Evolutionary conservation across 2,888 invertebrate genomes (phyloP).

Genomic region (Agrilus biguttatus): DNA sequence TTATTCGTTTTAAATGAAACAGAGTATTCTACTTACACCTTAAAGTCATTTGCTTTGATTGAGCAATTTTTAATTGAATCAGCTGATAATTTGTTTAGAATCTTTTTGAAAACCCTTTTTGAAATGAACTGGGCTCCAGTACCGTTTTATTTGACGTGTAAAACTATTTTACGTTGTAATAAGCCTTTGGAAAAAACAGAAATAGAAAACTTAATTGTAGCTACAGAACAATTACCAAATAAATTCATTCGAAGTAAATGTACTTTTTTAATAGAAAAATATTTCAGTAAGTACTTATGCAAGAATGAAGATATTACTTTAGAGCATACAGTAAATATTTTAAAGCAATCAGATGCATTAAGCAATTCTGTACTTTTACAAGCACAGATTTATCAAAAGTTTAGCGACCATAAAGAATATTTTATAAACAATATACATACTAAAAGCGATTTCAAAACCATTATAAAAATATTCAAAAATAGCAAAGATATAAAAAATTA

Average conservation of each 20-base stretch:
- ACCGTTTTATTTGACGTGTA: constrained; percentile 16
- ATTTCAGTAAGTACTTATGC: constrained; percentile 2
- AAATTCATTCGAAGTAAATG: constrained; percentile 17
- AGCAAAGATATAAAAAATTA: too few relatives aligned
- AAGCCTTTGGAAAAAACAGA: neutral
- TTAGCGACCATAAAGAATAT: too few relatives aligned
- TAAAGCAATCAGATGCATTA: neutral
- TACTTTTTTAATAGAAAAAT: constrained; percentile 7
- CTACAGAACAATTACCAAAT: constrained; percentile 14
- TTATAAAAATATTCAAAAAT: too few relatives aligned
- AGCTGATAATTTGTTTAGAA: constrained; percentile 8
- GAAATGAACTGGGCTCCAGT: constrained; percentile 15
- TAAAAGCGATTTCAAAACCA: too few relatives aligned
- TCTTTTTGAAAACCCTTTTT: constrained; percentile 13
- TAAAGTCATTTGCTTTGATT: constrained; percentile 9
- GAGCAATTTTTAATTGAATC: constrained; percentile 10
- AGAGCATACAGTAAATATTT: neutral
- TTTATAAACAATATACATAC: too few relatives aligned
- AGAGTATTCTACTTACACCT: constrained; percentile 11
- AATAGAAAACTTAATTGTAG: constrained; percentile 8
- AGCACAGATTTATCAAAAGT: neutral
- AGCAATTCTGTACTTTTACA: neutral
- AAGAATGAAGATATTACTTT: constrained; percentile 1
- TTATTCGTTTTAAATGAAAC: constrained; percentile 16
- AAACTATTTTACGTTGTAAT: constrained; percentile 9